phyloP scores from a whole-genome alignment of 2,888 invertebrate genomes.

The Caenorhabditis uteleia region DNA sequence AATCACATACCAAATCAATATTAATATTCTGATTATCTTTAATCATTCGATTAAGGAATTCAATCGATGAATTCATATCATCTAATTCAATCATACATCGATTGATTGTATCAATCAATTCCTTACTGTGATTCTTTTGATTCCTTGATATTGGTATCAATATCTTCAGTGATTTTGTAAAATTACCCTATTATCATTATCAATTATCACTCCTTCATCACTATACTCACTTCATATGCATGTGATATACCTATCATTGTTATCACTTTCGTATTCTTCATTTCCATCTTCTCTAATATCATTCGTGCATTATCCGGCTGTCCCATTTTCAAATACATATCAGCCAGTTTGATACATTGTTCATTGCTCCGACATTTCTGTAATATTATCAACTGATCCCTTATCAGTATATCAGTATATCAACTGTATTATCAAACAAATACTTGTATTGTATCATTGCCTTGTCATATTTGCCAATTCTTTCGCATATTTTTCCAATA shows the following conservation, averaged over 20 bases:
- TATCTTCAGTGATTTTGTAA: constrained; percentile 5
- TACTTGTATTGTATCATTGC: no score
- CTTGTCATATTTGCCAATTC: no score
- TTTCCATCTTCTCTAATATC: constrained; percentile 1
- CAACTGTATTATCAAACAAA: no score
- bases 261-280: no score
- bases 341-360: not conserved
- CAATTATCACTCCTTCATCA: constrained; percentile 1
- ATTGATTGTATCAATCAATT: constrained; percentile 20
- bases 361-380: not conserved
- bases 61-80: constrained; percentile 23
- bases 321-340: constrained; percentile 8
- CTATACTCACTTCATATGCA: constrained; percentile 5
- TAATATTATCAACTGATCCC: no score
- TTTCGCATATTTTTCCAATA: no score
- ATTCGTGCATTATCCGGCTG: constrained; percentile 1
- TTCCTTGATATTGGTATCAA: constrained; percentile 22
- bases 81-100: constrained; percentile 18
- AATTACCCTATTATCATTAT: constrained; percentile 2
- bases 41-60: constrained; percentile 25
- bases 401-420: no score
- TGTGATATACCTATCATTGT: not conserved
- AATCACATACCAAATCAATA: constrained; percentile 8
- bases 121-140: constrained; percentile 5
- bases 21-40: constrained; percentile 6